Conservation (phyloP, 2,888 invertebrate genomes). For the Heteromurus nitidus region DNA sequence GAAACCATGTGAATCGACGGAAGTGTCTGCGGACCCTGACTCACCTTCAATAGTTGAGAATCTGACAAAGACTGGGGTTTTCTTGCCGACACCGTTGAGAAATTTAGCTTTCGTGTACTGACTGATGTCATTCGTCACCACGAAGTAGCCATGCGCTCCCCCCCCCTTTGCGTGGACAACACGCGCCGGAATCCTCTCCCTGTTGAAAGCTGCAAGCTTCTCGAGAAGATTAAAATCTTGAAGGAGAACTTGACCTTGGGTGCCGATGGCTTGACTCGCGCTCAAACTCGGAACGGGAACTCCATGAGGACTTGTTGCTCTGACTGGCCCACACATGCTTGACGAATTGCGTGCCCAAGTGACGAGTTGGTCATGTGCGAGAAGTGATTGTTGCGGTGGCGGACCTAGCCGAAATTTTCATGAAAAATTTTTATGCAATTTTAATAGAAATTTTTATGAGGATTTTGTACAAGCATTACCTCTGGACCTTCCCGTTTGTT, state of each 20-base stretch:
- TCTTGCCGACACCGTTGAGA: slow-evolving; percentile 86
- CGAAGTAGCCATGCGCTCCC: slow-evolving; percentile 82
- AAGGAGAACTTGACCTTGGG: slow-evolving; percentile 88
- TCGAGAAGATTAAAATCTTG: slow-evolving; percentile 80
- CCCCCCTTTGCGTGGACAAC: slow-evolving; percentile 89
- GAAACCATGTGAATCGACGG: slow-evolving; percentile 79
- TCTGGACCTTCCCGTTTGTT: no score
- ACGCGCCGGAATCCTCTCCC: slow-evolving; percentile 96
- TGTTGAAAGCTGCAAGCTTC: slow-evolving; percentile 87
- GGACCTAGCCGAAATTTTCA: no score
- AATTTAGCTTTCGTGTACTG: slow-evolving; percentile 87
- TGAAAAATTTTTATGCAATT: no score
- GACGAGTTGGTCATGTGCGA: no score
- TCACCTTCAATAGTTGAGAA: slow-evolving; percentile 94
- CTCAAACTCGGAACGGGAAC: slow-evolving; percentile 30
- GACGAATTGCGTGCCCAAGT: no score
- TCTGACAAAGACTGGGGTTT: slow-evolving; percentile 87
- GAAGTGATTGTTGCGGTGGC: no score
- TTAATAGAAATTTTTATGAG: no score
- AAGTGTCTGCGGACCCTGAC: slow-evolving; percentile 80
- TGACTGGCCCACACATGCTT: no score
- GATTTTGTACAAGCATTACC: no score
- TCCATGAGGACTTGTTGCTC: slow-evolving; percentile 45
- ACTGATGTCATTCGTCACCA: slow-evolving; percentile 90
- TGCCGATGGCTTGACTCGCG: slow-evolving; percentile 85